Evolutionary conservation across 2,888 invertebrate species (phyloP).

Genomic region (Timema podura): DNA sequence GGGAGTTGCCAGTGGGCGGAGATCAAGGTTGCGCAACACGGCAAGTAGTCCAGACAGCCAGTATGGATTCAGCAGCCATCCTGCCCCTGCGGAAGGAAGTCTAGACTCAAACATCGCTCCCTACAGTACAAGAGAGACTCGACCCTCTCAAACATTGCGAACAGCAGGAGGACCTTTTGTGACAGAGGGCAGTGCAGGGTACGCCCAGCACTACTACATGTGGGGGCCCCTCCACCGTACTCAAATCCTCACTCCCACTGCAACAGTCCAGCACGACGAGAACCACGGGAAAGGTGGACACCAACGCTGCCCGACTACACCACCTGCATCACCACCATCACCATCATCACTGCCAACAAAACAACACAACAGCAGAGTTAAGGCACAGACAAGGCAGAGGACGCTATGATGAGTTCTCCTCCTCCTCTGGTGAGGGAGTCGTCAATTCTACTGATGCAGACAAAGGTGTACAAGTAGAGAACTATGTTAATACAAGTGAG

Average conservation of each 20-base stretch:
- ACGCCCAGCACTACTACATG: constrained; percentile 48
- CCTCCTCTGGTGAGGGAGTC: constrained; percentile 19
- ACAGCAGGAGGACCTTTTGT: constrained; percentile 19
- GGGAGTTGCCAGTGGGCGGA: constrained; percentile 9
- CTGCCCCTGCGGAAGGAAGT: constrained; percentile 21
- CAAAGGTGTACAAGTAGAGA: constrained; percentile 22
- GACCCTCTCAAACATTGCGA: not conserved
- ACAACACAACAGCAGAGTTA: not conserved
- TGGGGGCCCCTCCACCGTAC: constrained; percentile 92
- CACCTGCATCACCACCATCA: constrained; percentile 24
- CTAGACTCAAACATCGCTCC: not conserved
- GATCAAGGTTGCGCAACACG: constrained; percentile 38
- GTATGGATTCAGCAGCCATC: constrained; percentile 55
- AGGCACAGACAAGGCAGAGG: constrained; percentile 16
- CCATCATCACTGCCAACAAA: constrained; percentile 23
- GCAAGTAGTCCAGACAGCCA: constrained; percentile 75
- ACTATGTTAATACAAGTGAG: constrained; percentile 28
- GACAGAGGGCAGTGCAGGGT: constrained; percentile 31
- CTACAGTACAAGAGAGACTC: constrained; percentile 29
- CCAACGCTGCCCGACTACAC: constrained; percentile 18
- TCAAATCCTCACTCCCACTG: constrained; percentile 53
- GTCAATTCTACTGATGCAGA: constrained; percentile 14
- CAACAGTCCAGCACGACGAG: constrained; percentile 60
- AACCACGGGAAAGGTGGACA: constrained; percentile 12
- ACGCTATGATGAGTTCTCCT: constrained; percentile 24